phyloP scores from a whole-genome alignment of 2,113 vertebrate genomes.

The Cavia aperea region DNA sequence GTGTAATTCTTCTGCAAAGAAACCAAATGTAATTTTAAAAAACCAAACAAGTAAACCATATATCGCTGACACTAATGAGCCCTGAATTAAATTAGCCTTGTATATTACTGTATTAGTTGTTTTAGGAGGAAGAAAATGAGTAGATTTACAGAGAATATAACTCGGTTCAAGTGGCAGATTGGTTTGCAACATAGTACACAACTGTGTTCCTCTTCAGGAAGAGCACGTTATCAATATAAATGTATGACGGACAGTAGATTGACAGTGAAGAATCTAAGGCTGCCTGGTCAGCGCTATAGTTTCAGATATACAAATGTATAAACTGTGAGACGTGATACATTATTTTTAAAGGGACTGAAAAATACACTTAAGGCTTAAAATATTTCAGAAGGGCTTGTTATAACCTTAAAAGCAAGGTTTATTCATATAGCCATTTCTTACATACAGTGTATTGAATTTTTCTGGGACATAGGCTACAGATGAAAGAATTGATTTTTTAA shows the following conservation, averaged over 20 bases:
- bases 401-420: not conserved
- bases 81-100: conserved; percentile 29
- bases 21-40: conserved; percentile 38
- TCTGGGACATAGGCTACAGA: not conserved
- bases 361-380: conserved; percentile 4
- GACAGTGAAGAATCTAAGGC: not conserved
- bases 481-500: not conserved
- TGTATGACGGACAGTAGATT: not conserved
- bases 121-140: not conserved
- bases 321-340: not conserved
- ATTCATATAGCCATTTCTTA: not conserved
- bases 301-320: not conserved
- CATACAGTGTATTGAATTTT: not conserved
- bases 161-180: not conserved
- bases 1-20: conserved; percentile 17
- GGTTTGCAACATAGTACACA: not conserved
- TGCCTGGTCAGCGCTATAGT: not conserved
- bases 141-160: conserved; percentile 15
- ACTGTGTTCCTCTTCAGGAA: not conserved
- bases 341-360: not conserved
- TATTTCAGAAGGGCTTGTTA: not conserved
- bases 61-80: conserved; percentile 12
- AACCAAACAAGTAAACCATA: not conserved
- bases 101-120: not conserved
- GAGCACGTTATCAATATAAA: not conserved